Evolutionary conservation across 2,797 vertebrate species (phyloP).

Genomic region (Pseudochaenichthys georgianus): DNA sequence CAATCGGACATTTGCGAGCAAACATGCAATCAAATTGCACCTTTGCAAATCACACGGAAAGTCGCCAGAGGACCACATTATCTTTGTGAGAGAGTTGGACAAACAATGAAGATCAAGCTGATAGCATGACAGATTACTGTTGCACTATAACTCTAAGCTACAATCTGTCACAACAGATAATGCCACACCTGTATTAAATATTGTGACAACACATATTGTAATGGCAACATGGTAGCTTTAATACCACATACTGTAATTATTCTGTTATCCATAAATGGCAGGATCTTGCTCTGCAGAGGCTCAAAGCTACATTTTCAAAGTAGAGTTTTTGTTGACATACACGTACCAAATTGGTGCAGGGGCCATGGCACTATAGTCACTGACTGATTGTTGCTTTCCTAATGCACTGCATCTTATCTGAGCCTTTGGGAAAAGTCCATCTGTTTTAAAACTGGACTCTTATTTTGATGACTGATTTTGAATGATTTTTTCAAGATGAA

Average conservation of each 20-base stretch:
- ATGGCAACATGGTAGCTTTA: slow-evolving; percentile 67
- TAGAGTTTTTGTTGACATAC: slow-evolving; percentile 45
- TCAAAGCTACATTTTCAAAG: slow-evolving; percentile 48
- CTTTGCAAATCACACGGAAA: slow-evolving; percentile 99
- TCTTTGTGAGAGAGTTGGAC: slow-evolving; percentile 96
- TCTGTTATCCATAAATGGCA: slow-evolving; percentile 44
- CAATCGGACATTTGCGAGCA: slow-evolving; percentile 98
- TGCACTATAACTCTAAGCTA: slow-evolving; percentile 88
- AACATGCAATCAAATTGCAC: slow-evolving; percentile 99
- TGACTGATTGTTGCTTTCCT: slow-evolving; percentile 80
- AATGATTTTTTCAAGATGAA: slow-evolving; percentile 59
- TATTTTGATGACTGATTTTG: slow-evolving; percentile 71
- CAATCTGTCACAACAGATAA: slow-evolving; percentile 76
- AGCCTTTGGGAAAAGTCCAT: slow-evolving; percentile 93
- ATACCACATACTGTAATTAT: slow-evolving; percentile 56
- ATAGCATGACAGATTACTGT: slow-evolving; percentile 87
- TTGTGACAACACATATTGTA: slow-evolving; percentile 51
- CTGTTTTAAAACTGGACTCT: slow-evolving; percentile 92
- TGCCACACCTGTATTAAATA: slow-evolving; percentile 69
- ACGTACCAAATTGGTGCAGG: slow-evolving; percentile 61
- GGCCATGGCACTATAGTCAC: slow-evolving; percentile 83
- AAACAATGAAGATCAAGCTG: slow-evolving; percentile 87
- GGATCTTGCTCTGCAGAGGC: slow-evolving; percentile 42
- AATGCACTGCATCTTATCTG: slow-evolving; percentile 98
- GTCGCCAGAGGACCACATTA: slow-evolving; percentile 98